Evolutionary conservation across 1,140 invertebrate genomes (phyloP).

Genomic region (Phenacoccus solenopsis): DNA sequence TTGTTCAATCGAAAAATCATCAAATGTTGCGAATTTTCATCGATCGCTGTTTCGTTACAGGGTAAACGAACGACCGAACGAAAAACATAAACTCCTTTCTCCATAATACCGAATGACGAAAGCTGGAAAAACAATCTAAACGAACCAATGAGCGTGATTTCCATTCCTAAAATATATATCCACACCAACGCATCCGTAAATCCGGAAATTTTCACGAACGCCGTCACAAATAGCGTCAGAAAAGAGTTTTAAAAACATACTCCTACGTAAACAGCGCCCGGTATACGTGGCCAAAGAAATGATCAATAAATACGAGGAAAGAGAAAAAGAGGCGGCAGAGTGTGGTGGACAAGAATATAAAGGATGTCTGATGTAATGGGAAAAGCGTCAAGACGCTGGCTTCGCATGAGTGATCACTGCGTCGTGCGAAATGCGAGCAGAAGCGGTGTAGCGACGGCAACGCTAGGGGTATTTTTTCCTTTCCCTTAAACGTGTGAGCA

Average conservation of each 20-base stretch:
- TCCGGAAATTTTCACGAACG: neutral
- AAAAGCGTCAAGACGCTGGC: constrained; percentile 15
- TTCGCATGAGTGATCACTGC: constrained; percentile 15
- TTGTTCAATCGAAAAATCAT: no score
- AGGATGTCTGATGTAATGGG: constrained; percentile 8
- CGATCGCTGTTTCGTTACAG: no score
- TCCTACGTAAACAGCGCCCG: neutral
- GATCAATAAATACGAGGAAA: constrained; percentile 9
- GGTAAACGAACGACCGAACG: no score
- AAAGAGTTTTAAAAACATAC: neutral
- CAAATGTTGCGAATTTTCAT: no score
- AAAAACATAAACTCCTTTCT: no score
- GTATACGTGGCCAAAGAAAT: neutral
- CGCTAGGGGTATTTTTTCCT: constrained; percentile 7
- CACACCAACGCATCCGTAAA: no score
- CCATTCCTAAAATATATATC: no score
- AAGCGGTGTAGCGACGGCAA: neutral
- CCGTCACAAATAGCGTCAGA: neutral
- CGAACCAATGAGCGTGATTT: no score
- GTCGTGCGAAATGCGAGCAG: constrained; percentile 6
- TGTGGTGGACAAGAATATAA: constrained; percentile 3
- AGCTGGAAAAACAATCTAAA: no score
- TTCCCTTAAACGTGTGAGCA: constrained; percentile 4
- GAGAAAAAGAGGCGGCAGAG: neutral
- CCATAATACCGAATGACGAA: no score